Percentiles rank a stretch among this genome's conserved stretches.
Evolutionary conservation across 1,140 invertebrate species (phyloP).

Genomic region (Pseudomyrmex sp.): DNA sequence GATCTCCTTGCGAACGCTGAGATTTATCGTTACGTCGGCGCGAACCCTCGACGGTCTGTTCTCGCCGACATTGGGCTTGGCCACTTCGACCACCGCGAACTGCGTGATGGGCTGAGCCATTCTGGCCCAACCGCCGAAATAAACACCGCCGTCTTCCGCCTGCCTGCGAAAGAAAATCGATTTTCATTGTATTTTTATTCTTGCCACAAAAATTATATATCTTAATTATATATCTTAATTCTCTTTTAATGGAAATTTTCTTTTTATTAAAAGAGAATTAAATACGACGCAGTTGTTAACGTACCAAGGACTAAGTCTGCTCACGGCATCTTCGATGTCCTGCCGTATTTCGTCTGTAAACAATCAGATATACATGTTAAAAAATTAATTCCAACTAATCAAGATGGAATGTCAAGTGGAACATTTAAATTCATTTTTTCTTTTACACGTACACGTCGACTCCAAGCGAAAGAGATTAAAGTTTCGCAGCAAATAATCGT

Average conservation of each 20-base stretch:
- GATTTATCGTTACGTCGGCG: slow-evolving; percentile 96
- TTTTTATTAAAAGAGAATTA: not conserved
- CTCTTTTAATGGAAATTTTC: too few species aligned
- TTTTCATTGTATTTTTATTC: too few species aligned
- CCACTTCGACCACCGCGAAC: slow-evolving; percentile 98
- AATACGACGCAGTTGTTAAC: slow-evolving; percentile 52
- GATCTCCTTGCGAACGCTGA: slow-evolving; percentile 95
- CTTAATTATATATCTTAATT: too few species aligned
- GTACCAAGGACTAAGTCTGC: slow-evolving; percentile 97
- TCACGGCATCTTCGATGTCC: slow-evolving; percentile 98
- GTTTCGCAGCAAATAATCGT: slow-evolving; percentile 99
- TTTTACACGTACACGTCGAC: slow-evolving; percentile 94
- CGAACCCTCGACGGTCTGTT: slow-evolving; percentile 97
- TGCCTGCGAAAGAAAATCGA: slow-evolving; percentile 85
- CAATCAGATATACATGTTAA: slow-evolving; percentile 5
- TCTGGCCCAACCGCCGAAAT: slow-evolving; percentile 98
- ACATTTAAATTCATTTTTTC: not conserved
- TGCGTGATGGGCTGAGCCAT: slow-evolving; percentile 98
- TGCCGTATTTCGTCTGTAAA: slow-evolving; percentile 97
- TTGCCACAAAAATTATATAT: too few species aligned
- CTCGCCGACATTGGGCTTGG: slow-evolving; percentile 96
- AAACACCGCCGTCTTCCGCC: slow-evolving; percentile 93
- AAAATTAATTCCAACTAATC: not conserved
- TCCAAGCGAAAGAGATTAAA: slow-evolving; percentile 99
- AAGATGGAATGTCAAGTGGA: not conserved